phyloP scores from a whole-genome alignment of 2,113 vertebrate genomes.

The Sapayoa aenigma region DNA sequence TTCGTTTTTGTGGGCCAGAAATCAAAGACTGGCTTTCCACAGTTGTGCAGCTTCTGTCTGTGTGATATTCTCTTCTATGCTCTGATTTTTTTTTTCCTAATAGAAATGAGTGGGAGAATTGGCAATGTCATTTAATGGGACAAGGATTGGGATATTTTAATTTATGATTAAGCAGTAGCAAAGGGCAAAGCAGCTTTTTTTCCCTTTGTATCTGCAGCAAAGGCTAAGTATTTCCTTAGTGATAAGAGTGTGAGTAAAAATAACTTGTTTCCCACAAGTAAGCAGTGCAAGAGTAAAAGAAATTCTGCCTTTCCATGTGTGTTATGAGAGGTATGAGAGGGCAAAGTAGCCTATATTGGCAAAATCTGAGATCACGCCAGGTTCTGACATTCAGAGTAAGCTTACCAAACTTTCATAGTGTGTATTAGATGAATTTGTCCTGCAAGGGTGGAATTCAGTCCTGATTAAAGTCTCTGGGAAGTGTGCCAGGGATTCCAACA shows the following conservation, averaged over 20 bases:
- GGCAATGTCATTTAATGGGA: background rate
- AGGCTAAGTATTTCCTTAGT: background rate
- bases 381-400: background rate
- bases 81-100: background rate
- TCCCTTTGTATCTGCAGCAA: background rate
- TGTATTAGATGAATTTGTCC: background rate
- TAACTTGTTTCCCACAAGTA: background rate
- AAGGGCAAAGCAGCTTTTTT: background rate
- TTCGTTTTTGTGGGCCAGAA: background rate
- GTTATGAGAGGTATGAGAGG: background rate
- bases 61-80: background rate
- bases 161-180: background rate
- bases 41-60: background rate
- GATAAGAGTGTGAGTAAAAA: background rate
- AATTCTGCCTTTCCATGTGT: background rate
- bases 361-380: background rate
- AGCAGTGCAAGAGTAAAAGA: background rate
- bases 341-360: background rate
- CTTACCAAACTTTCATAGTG: background rate
- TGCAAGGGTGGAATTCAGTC: background rate
- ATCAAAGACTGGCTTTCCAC: background rate
- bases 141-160: background rate
- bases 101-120: background rate
- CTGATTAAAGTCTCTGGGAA: background rate
- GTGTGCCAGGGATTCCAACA: slow-evolving; percentile 21